Percentiles rank a stretch among this genome's conserved stretches.
phyloP scores from a whole-genome alignment of 2,797 vertebrate genomes.

The Lutjanus argentimaculatus region DNA sequence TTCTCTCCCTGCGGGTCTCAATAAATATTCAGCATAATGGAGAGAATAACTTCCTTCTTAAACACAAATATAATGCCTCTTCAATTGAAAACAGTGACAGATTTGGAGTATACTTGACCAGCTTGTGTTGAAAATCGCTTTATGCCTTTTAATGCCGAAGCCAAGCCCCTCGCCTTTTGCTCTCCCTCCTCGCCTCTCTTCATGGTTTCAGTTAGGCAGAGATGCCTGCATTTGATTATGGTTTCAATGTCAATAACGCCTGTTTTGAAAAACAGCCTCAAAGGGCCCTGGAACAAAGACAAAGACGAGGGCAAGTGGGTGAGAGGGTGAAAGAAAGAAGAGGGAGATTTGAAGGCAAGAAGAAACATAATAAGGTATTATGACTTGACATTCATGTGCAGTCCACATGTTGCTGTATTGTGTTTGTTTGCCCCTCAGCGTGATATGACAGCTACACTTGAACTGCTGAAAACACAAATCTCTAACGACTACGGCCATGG shows the following conservation, averaged over 20 bases:
- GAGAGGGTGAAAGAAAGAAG: constrained; percentile 44
- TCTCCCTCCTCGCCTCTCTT: not conserved
- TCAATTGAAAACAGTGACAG: constrained; percentile 55
- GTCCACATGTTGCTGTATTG: constrained; percentile 75
- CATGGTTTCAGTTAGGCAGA: constrained; percentile 71
- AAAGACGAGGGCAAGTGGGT: constrained; percentile 54
- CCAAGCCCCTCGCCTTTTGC: constrained; percentile 46
- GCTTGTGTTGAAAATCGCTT: constrained; percentile 56
- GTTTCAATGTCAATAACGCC: constrained; percentile 74
- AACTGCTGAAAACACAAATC: constrained; percentile 58
- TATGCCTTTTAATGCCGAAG: constrained; percentile 52
- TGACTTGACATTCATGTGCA: constrained; percentile 74
- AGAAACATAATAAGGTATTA: constrained; percentile 73
- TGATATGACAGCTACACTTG: constrained; percentile 65
- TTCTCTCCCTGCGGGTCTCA: constrained; percentile 28
- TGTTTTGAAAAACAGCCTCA: constrained; percentile 81
- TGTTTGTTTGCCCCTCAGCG: constrained; percentile 51
- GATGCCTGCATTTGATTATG: constrained; percentile 82
- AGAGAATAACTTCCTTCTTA: constrained; percentile 37
- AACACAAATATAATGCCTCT: constrained; percentile 40
- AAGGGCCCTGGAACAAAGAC: constrained; percentile 62
- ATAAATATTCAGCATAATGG: constrained; percentile 19
- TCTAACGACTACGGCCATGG: constrained; percentile 49
- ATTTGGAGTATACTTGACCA: constrained; percentile 59
- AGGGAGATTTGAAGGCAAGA: constrained; percentile 50